A percentile compares a stretch with the other conserved stretches of the same genome.
phyloP scores from a whole-genome alignment of 1,140 invertebrate genomes.

The Ceratina calcarata region DNA sequence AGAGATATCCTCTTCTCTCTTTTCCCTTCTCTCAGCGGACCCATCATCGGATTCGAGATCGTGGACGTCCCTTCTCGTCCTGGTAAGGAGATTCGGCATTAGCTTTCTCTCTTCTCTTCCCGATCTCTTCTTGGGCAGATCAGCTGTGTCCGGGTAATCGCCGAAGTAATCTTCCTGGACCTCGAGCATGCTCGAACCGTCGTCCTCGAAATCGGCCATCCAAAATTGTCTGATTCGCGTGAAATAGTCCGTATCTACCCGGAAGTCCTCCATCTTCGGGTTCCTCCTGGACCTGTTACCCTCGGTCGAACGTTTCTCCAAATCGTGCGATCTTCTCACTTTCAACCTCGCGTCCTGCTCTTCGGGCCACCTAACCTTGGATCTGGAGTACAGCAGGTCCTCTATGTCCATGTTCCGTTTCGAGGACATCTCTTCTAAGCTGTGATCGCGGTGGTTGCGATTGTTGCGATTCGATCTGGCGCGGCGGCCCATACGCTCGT shows the following conservation, averaged over 20 bases:
- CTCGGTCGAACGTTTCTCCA: constrained; percentile 1
- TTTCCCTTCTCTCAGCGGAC: constrained; percentile 74
- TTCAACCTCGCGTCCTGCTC: constrained; percentile 37
- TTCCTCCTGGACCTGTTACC: constrained; percentile 50
- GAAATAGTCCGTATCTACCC: constrained; percentile 66
- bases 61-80: constrained; percentile 63
- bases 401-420: constrained; percentile 36
- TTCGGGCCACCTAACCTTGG: constrained; percentile 37
- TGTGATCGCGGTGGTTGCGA: constrained; percentile 52
- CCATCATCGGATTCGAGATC: constrained; percentile 70
- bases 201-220: constrained; percentile 65
- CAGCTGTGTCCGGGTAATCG: constrained; percentile 68
- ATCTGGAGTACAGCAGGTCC: constrained; percentile 16
- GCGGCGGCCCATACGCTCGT: constrained; percentile 67
- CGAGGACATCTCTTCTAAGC: constrained; percentile 46
- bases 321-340: constrained; percentile 19
- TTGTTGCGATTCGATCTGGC: constrained; percentile 64
- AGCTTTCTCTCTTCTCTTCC: constrained; percentile 49
- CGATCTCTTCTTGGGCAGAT: constrained; percentile 67
- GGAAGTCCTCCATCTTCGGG: constrained; percentile 68
- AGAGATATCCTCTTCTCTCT: constrained; percentile 73
- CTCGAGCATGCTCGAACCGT: constrained; percentile 62
- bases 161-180: constrained; percentile 73
- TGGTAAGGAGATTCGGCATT: constrained; percentile 68
- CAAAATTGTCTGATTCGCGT: constrained; percentile 61